These are phyloP conservation scores for Amblyjoppa proteus DNA, from an alignment of 2,888 invertebrate genomes.

Conservation along the genomic window DNA sequence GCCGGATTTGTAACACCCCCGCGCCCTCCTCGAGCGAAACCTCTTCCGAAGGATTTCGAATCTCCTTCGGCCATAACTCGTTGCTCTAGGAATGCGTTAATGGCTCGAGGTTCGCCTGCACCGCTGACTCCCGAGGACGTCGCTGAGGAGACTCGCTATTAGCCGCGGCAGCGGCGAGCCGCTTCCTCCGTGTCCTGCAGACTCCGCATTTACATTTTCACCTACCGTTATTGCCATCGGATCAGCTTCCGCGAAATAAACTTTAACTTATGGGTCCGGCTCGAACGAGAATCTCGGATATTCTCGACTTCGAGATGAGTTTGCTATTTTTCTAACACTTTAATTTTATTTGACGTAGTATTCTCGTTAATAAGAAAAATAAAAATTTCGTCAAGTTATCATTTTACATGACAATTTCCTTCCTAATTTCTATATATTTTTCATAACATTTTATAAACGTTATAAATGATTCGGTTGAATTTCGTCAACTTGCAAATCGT, in stretches of 20 bases:
- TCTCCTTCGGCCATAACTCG: conserved; percentile 65
- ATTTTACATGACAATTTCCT: background rate
- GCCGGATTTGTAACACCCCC: conserved; percentile 83
- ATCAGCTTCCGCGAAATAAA: conserved; percentile 67
- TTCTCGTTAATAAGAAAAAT: conserved; percentile 34
- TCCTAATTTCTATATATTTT: background rate
- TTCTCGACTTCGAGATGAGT: conserved; percentile 46
- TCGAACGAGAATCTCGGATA: conserved; percentile 31
- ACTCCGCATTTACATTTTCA: conserved; percentile 81
- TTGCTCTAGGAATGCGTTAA: conserved; percentile 70
- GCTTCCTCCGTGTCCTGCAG: conserved; percentile 72
- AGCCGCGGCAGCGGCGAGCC: conserved; percentile 25
- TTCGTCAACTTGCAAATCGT: background rate
- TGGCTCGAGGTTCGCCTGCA: conserved; percentile 64
- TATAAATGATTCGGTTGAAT: background rate
- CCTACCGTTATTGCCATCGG: conserved; percentile 80
- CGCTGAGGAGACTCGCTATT: conserved; percentile 23
- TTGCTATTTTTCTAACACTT: conserved; percentile 59
- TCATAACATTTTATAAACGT: too few relatives aligned
- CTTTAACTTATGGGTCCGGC: conserved; percentile 12
- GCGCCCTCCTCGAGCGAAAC: conserved; percentile 50
- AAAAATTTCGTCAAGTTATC: background rate
- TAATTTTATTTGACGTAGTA: conserved; percentile 19
- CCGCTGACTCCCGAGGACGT: conserved; percentile 15
- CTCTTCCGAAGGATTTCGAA: conserved; percentile 44